phyloP scores from a whole-genome alignment of 2,888 invertebrate species.

The Gandaritis pyraliata region DNA sequence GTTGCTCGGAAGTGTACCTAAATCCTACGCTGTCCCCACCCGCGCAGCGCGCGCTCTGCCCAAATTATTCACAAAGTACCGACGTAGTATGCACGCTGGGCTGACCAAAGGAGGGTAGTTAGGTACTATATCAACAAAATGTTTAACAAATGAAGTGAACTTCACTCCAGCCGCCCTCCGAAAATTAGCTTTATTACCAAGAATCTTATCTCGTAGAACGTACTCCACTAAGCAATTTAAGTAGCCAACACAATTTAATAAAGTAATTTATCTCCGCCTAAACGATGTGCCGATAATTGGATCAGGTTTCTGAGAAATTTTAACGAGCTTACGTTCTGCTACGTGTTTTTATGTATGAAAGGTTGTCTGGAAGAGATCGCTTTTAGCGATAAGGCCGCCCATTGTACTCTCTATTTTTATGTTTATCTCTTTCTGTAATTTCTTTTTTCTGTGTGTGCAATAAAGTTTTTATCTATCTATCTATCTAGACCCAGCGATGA shows the following conservation, averaged over 20 bases:
- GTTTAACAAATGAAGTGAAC: conserved; percentile 51
- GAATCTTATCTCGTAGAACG: conserved; percentile 23
- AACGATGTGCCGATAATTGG: conserved; percentile 39
- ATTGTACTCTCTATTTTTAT: no score
- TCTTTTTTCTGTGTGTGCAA: no score
- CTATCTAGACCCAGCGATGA: not conserved
- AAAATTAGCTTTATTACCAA: conserved; percentile 40
- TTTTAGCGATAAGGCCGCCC: no score
- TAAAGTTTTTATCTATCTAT: no score
- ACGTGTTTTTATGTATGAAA: conserved; percentile 2
- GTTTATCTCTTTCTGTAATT: no score
- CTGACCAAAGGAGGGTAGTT: conserved; percentile 56
- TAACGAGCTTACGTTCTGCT: conserved; percentile 19
- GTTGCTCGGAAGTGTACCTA: conserved; percentile 21
- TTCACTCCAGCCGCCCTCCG: conserved; percentile 40
- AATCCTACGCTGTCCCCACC: conserved; percentile 39
- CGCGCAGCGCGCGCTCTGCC: conserved; percentile 52
- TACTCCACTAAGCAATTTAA: conserved; percentile 21
- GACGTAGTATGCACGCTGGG: conserved; percentile 54
- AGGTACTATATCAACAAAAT: conserved; percentile 51
- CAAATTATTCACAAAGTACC: conserved; percentile 71
- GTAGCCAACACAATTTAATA: conserved; percentile 30
- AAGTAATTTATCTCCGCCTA: conserved; percentile 20
- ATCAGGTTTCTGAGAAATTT: conserved; percentile 42
- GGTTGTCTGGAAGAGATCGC: no score